Conservation (phyloP, 2,888 invertebrate genomes). For the Orthosia gothica region DNA sequence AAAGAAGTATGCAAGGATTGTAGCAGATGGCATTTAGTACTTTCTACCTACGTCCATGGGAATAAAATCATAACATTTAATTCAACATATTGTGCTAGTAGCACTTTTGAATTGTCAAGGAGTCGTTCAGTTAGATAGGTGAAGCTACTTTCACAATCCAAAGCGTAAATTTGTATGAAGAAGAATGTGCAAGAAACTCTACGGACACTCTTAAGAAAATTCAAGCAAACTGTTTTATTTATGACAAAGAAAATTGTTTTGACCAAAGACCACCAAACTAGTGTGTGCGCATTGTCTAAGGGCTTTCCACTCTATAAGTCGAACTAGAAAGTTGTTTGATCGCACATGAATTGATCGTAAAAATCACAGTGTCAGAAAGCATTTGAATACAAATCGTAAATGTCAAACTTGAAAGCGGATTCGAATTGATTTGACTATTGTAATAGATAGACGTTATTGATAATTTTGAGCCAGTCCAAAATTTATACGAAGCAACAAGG, state of each 20-base stretch:
- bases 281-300: background rate
- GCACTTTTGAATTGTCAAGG: too few relatives aligned
- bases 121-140: too few relatives aligned
- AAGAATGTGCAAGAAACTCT: too few relatives aligned
- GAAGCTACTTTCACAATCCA: too few relatives aligned
- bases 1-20: too few relatives aligned
- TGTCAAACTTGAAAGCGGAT: constrained; percentile 31
- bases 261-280: background rate
- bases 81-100: too few relatives aligned
- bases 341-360: constrained; percentile 23
- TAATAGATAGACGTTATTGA: background rate
- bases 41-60: too few relatives aligned
- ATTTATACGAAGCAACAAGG: background rate
- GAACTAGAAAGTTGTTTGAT: constrained; percentile 27
- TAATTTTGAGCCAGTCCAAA: background rate
- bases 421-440: constrained; percentile 18
- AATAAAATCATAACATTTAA: too few relatives aligned
- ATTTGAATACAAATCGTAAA: constrained; percentile 40
- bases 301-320: background rate
- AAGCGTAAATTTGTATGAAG: too few relatives aligned
- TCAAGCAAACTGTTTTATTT: background rate
- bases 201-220: too few relatives aligned
- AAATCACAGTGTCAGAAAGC: constrained; percentile 1
- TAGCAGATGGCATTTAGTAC: too few relatives aligned
- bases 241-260: background rate